A percentile compares a stretch with the other conserved stretches of the same genome.
Conservation (phyloP, 1,140 invertebrate species). For the Drosophila fuyamai region DNA sequence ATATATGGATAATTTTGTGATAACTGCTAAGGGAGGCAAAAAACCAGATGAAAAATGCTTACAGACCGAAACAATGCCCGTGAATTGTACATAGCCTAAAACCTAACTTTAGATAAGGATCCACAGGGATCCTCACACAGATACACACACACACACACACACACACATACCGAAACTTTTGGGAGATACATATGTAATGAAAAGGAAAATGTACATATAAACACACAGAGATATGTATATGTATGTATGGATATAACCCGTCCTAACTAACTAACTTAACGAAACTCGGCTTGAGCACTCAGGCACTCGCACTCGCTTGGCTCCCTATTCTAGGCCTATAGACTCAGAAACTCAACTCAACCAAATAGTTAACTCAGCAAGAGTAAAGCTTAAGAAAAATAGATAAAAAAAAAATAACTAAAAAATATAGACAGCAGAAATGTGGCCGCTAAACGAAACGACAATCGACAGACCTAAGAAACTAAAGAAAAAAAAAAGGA, state of each 20-base stretch:
- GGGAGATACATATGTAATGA: not conserved
- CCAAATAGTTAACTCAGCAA: conserved; percentile 35
- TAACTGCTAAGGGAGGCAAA: conserved; percentile 63
- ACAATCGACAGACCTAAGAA: conserved; percentile 51
- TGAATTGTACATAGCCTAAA: conserved; percentile 72
- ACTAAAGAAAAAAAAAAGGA: conserved; percentile 5
- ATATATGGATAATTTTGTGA: conserved; percentile 76
- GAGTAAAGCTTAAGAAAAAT: conserved; percentile 4
- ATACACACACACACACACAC: conserved; percentile 5
- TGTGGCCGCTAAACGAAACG: conserved; percentile 46
- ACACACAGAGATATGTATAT: conserved; percentile 21
- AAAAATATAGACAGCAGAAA: conserved; percentile 13
- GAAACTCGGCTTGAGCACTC: conserved; percentile 39
- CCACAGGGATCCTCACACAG: conserved; percentile 7
- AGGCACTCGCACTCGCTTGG: conserved; percentile 41
- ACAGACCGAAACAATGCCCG: conserved; percentile 58
- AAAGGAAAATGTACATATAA: not conserved
- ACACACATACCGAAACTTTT: not conserved
- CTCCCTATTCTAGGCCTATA: conserved; percentile 32
- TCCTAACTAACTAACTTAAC: conserved; percentile 32
- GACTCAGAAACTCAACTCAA: conserved; percentile 22
- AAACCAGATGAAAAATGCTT: conserved; percentile 18
- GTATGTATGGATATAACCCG: conserved; percentile 41
- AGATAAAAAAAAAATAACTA: not conserved
- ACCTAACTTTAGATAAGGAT: conserved; percentile 20